phyloP scores from a whole-genome alignment of 2,797 vertebrate genomes.

The Muscicapa comitata region DNA sequence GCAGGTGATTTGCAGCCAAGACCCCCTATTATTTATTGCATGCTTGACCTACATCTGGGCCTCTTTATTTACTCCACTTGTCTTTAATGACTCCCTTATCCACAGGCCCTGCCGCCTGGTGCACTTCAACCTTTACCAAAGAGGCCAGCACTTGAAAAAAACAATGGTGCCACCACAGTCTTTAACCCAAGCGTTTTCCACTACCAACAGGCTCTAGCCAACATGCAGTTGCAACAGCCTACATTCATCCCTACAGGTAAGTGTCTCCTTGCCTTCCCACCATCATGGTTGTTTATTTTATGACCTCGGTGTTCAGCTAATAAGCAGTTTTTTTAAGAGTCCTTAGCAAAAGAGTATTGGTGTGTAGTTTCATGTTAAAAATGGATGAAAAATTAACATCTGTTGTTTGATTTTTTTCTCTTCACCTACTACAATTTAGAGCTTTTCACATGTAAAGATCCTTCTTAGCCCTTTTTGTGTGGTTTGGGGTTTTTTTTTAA shows the following conservation, averaged over 20 bases:
- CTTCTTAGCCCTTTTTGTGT: background rate
- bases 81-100: conserved; percentile 51
- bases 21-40: background rate
- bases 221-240: conserved; percentile 90
- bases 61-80: conserved; percentile 5
- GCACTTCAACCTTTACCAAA: conserved; percentile 92
- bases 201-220: conserved; percentile 96
- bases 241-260: conserved; percentile 92
- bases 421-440: background rate
- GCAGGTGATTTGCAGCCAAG: conserved; percentile 42
- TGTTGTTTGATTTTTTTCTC: background rate
- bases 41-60: conserved; percentile 15
- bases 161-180: conserved; percentile 87
- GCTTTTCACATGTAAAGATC: background rate
- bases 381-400: background rate
- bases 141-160: conserved; percentile 92
- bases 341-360: background rate
- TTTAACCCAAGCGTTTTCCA: conserved; percentile 96
- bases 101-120: conserved; percentile 86
- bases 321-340: background rate
- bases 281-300: background rate
- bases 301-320: background rate
- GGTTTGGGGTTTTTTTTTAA: background rate
- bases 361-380: background rate
- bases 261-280: conserved; percentile 22